Base-by-base conservation (phyloP, 2,888 invertebrate genomes). In the Pterostichus madidus region DNA sequence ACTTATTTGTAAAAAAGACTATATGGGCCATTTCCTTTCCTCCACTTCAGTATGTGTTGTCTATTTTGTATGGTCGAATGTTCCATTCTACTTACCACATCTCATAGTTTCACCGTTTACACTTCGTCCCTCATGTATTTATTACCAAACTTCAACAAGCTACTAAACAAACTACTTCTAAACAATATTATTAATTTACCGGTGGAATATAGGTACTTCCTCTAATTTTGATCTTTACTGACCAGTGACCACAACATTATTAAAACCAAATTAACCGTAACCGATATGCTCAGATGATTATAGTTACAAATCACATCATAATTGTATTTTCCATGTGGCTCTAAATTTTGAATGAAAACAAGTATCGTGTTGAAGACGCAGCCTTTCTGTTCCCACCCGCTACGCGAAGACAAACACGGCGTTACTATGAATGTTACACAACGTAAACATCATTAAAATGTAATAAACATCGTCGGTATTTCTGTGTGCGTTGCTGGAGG, bases 381-480 rank as follows among this genome's bases (percentile, higher is more conserved):
- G 4, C 61, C 13, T 32, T 35, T 4, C 1, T 11, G 5, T 35
- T n/a, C 35, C 13, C 32, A 49, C 49, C n/a, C 11, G 49, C 6
- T 64, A 35, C 64, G 11, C 64, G 35, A 64, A 64, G 35, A 32
- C 31, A 64, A 64, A 64, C 35, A 31, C 64, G 11, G 64, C 2
- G 59, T 10, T 64, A 64, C 35, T 64, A 64, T 64, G 64, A 64
- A 35, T 64, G 64, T 39, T 64, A 64, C 64, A 13, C 35, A 64
- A 64, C 64, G 64, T 64, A 64, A 64, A 64, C 64, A 64, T 64
- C 64, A 64, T 64, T 64, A 64, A 64, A 64, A 39, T 64, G 64
- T 64, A 64, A 64, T 64, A 64, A 35, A 64, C 64, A 13, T 64
- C 11, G 64, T 4, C 35, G 59, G 31, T 59, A 59, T 31, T 59